Conservation (phyloP, 2,888 invertebrate species). For the Phaonia tiefii region DNA sequence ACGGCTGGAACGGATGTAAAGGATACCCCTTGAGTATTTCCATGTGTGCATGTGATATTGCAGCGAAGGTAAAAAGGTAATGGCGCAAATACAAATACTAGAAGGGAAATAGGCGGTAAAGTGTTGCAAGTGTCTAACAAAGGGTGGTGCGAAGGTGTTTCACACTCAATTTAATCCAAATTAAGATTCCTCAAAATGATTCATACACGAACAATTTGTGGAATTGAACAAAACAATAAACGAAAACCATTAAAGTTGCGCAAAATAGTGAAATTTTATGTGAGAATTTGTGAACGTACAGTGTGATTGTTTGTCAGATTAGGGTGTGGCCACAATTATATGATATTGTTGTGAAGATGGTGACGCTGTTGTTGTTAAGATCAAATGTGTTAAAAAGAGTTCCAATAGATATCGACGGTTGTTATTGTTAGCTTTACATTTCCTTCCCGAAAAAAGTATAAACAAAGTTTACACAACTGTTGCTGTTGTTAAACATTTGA, state of each 20-base stretch:
- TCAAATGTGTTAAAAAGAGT: slow-evolving; percentile 54
- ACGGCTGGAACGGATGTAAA: neutral
- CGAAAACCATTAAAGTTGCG: neutral
- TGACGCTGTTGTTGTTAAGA: slow-evolving; percentile 9
- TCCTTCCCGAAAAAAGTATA: slow-evolving; percentile 34
- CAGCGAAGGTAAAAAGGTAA: neutral
- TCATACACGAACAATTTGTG: slow-evolving; percentile 48
- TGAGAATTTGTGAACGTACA: slow-evolving; percentile 37
- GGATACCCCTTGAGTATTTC: neutral
- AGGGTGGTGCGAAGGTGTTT: neutral
- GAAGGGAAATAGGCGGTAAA: neutral
- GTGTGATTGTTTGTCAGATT: slow-evolving; percentile 39
- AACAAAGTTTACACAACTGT: slow-evolving; percentile 60
- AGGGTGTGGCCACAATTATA: slow-evolving; percentile 56
- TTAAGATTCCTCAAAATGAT: slow-evolving; percentile 42
- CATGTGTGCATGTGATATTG: neutral
- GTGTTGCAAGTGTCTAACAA: no score
- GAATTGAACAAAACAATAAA: neutral
- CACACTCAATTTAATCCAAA: neutral
- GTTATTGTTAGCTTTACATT: neutral
- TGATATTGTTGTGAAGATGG: neutral
- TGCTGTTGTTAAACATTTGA: slow-evolving; percentile 45
- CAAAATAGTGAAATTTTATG: slow-evolving; percentile 15
- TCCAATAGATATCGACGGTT: slow-evolving; percentile 3
- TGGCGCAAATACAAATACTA: neutral